phyloP scores from a whole-genome alignment of 2,113 vertebrate genomes.

The Taurulus bubalis region DNA sequence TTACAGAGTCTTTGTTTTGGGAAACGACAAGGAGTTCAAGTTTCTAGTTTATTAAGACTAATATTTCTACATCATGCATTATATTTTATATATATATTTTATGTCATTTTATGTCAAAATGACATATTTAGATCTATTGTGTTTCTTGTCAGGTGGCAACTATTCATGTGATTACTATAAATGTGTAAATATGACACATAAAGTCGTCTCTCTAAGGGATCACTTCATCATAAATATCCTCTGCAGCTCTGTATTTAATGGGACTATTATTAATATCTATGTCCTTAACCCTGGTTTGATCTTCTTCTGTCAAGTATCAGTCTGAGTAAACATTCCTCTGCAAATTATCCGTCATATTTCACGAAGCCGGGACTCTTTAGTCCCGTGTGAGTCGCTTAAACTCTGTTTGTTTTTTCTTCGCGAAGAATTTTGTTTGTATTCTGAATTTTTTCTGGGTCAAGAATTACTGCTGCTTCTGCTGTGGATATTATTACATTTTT shows the following conservation, averaged over 20 bases:
- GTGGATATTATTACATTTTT: constrained; percentile 16
- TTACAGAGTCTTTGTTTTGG: constrained; percentile 4
- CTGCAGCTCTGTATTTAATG: not conserved
- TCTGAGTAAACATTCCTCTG: not conserved
- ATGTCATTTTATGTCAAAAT: too few species aligned
- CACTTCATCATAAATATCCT: not conserved
- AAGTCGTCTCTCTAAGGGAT: not conserved
- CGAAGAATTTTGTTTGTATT: constrained; percentile 27
- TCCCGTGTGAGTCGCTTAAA: constrained; percentile 18
- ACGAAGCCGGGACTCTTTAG: not conserved
- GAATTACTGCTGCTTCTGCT: constrained; percentile 14
- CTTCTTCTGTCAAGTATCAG: not conserved
- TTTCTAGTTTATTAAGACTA: not conserved
- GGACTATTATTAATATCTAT: not conserved
- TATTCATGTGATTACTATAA: not conserved
- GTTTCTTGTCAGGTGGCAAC: too few species aligned
- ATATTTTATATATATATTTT: too few species aligned
- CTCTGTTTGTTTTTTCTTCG: not conserved
- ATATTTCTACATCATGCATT: too few species aligned
- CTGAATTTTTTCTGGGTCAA: constrained; percentile 31
- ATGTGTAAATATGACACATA: not conserved
- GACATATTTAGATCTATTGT: not conserved
- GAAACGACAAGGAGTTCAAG: not conserved
- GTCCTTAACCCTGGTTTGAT: constrained; percentile 8
- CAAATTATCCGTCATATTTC: not conserved